These are phyloP conservation scores for Bombus balteatus DNA, from an alignment of 1,140 invertebrate species.

Conservation along the genomic window DNA sequence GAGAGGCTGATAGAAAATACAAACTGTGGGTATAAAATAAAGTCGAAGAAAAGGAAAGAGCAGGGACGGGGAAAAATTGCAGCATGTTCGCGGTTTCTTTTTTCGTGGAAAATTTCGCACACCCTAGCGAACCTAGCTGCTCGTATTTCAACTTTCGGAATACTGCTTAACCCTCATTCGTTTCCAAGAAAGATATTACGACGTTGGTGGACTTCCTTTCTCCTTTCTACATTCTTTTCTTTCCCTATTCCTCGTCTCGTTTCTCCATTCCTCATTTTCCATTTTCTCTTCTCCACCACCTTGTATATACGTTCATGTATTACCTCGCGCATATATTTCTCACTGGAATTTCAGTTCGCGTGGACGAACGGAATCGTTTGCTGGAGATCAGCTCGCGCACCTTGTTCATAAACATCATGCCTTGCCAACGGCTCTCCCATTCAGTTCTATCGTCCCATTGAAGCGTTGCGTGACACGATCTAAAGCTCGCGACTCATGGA, in stretches of 20 bases:
- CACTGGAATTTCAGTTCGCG: background rate
- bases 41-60: constrained; percentile 1
- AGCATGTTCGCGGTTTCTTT: constrained; percentile 57
- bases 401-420: background rate
- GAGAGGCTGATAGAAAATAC: constrained; percentile 10
- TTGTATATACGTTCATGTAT: background rate
- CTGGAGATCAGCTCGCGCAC: background rate
- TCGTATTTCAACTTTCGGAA: constrained; percentile 75
- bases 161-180: constrained; percentile 58
- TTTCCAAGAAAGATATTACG: constrained; percentile 65
- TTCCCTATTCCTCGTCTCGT: background rate
- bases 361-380: background rate
- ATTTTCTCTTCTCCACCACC: background rate
- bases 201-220: constrained; percentile 32
- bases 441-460: background rate
- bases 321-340: background rate
- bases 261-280: background rate
- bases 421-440: background rate
- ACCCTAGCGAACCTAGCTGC: constrained; percentile 49
- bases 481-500: background rate
- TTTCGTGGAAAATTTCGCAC: constrained; percentile 66
- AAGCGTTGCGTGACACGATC: background rate
- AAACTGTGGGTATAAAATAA: background rate
- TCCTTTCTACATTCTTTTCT: background rate
- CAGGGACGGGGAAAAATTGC: constrained; percentile 65